Conservation (phyloP, 2,113 vertebrate species). For the Rhinoderma darwinii region DNA sequence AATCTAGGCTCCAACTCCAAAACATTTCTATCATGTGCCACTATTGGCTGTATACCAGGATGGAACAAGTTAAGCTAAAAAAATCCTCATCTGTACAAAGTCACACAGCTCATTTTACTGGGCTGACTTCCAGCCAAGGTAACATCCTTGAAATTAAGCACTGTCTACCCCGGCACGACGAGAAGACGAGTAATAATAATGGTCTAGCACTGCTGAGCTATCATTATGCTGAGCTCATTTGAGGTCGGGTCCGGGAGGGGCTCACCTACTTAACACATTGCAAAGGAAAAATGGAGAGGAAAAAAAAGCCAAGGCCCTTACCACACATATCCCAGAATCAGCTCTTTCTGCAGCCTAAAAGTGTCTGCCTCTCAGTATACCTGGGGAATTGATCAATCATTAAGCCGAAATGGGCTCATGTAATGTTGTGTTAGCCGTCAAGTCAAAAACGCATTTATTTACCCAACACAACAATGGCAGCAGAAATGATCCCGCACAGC, state of each 20-base stretch:
- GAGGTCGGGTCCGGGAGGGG: background rate
- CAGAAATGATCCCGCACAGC: background rate
- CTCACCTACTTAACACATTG: conserved; percentile 12
- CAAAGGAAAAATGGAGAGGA: fast-evolving
- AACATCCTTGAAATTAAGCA: conserved; percentile 10
- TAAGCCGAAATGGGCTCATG: background rate
- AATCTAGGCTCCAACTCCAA: background rate
- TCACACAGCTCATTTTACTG: conserved; percentile 8
- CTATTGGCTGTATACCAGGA: background rate
- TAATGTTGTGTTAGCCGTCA: background rate
- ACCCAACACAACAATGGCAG: background rate
- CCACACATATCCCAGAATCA: conserved; percentile 1
- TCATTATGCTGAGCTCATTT: conserved; percentile 15
- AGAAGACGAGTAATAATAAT: conserved; percentile 39
- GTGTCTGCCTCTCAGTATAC: background rate
- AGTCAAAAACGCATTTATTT: conserved; percentile 9
- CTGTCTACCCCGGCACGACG: conserved; percentile 13
- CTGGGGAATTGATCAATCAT: conserved; percentile 38
- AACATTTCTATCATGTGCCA: background rate
- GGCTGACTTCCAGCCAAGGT: conserved; percentile 42
- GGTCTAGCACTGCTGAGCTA: conserved; percentile 46
- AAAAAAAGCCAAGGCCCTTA: conserved; percentile 5
- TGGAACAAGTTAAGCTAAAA: background rate
- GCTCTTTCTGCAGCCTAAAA: conserved; percentile 16
- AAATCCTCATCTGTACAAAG: conserved; percentile 24